These are phyloP conservation scores for Ylistrum balloti DNA, from an alignment of 1,140 invertebrate species.

Conservation along the genomic window DNA sequence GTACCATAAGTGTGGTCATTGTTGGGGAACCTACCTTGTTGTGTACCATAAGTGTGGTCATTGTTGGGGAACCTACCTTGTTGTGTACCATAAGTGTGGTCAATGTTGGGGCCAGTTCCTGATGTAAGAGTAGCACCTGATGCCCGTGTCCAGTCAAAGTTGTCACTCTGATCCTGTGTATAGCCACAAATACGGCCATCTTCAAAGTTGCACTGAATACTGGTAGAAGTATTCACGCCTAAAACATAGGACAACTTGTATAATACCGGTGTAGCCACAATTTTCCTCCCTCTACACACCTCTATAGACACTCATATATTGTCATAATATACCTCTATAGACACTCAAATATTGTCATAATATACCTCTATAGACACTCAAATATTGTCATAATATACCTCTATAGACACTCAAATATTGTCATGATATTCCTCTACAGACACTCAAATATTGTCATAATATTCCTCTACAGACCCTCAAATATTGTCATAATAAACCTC, in stretches of 20 bases:
- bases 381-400: too few species aligned
- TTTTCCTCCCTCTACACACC: neutral
- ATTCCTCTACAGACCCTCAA: too few species aligned
- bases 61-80: constrained; percentile 67
- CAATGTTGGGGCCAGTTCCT: constrained; percentile 75
- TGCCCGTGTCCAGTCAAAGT: constrained; percentile 76
- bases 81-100: constrained; percentile 78
- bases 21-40: too few species aligned
- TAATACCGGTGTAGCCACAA: neutral
- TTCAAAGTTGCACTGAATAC: constrained; percentile 77
- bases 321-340: neutral
- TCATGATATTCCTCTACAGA: too few species aligned
- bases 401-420: too few species aligned
- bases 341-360: neutral
- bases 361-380: neutral
- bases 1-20: too few species aligned
- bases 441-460: too few species aligned
- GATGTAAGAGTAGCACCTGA: constrained; percentile 61
- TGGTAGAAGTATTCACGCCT: neutral
- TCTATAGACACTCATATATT: neutral
- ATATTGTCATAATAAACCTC: too few species aligned
- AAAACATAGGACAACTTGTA: neutral
- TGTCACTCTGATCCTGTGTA: constrained; percentile 71
- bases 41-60: too few species aligned
- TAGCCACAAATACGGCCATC: constrained; percentile 75